Conservation (phyloP, 2,797 vertebrate genomes). For the Oreochromis mossambicus region DNA sequence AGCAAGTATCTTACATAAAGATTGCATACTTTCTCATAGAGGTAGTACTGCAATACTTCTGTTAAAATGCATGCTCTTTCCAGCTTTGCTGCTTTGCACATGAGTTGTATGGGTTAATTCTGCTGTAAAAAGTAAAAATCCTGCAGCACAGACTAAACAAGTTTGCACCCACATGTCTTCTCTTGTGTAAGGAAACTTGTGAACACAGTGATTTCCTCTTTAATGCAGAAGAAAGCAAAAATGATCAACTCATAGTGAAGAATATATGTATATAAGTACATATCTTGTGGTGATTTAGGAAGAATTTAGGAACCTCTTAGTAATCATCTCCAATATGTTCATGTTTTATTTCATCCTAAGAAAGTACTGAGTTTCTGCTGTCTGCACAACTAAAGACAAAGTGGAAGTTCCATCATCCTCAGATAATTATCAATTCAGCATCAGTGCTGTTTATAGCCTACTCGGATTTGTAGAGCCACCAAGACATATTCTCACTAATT, state of each 20-base stretch:
- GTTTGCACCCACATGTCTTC: neutral
- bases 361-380: neutral
- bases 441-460: neutral
- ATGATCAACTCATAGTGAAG: neutral
- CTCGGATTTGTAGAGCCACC: neutral
- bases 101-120: neutral
- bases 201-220: neutral
- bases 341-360: neutral
- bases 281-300: neutral
- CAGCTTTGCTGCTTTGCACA: neutral
- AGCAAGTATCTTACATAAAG: neutral
- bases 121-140: neutral
- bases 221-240: neutral
- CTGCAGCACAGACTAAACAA: neutral
- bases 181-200: neutral
- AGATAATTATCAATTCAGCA: neutral
- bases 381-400: neutral
- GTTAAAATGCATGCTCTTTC: neutral
- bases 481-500: slow-evolving; percentile 18
- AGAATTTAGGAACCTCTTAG: neutral
- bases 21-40: neutral
- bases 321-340: neutral
- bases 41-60: neutral
- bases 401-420: neutral
- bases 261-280: neutral